Evolutionary conservation across 1,140 invertebrate species (phyloP).

Genomic region (Nasonia giraulti): DNA sequence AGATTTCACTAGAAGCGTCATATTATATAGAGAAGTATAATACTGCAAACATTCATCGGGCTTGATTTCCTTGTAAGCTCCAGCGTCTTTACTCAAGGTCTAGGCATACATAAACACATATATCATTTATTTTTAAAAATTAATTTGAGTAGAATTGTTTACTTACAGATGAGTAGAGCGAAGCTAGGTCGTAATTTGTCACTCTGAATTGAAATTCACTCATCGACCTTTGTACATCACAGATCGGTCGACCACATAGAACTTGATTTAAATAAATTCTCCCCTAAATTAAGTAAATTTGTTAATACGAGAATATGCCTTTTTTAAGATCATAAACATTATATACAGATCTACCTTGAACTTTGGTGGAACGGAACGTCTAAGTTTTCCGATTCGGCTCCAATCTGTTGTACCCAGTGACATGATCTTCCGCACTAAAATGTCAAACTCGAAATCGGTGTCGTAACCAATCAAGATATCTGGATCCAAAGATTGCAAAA

Average conservation of each 20-base stretch:
- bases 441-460: conserved; percentile 89
- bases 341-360: conserved; percentile 63
- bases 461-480: conserved; percentile 96
- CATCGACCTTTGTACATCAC: neutral
- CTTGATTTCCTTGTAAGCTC: neutral
- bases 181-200: neutral
- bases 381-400: conserved; percentile 91
- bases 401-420: conserved; percentile 77
- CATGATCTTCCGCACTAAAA: conserved; percentile 89
- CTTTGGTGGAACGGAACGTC: conserved; percentile 70
- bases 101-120: neutral
- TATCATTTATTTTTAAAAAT: neutral
- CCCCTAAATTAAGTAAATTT: neutral
- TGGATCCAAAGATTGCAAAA: conserved; percentile 91
- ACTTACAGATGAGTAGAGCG: neutral
- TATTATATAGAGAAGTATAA: neutral
- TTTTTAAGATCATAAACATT: neutral
- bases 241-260: neutral
- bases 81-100: neutral
- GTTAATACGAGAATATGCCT: neutral
- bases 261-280: neutral
- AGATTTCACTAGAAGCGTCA: neutral
- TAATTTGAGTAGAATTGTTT: neutral
- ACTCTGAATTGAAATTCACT: neutral
- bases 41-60: neutral